Percentiles rank a stretch among this genome's conserved stretches.
These are phyloP conservation scores for Hirundo rustica DNA, from an alignment of 2,797 vertebrate genomes.

Conservation along the genomic window DNA sequence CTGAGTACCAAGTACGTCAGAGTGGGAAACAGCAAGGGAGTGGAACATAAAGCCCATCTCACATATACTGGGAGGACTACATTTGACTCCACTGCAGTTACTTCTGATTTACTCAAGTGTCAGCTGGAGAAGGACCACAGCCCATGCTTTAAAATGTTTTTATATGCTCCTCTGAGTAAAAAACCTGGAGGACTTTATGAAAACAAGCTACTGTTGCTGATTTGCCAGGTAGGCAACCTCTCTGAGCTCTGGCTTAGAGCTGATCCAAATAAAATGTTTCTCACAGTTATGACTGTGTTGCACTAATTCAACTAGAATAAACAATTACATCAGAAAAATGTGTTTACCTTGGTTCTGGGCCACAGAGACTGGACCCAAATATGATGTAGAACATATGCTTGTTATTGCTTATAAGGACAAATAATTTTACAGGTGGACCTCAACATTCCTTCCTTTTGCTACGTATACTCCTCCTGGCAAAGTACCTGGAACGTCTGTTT, in stretches of 20 bases:
- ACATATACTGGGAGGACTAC: not conserved
- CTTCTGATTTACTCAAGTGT: slow-evolving; percentile 47
- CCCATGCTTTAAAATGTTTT: slow-evolving; percentile 61
- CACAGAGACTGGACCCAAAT: slow-evolving; percentile 72
- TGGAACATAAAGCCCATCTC: not conserved
- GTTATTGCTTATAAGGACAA: slow-evolving; percentile 73
- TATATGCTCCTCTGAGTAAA: slow-evolving; percentile 51
- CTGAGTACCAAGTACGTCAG: not conserved
- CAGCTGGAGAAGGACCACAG: slow-evolving; percentile 52
- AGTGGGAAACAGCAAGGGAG: not conserved
- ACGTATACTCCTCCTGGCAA: slow-evolving; percentile 60
- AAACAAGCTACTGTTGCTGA: slow-evolving; percentile 67
- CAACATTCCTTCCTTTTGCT: slow-evolving; percentile 47
- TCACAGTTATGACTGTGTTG: slow-evolving; percentile 71
- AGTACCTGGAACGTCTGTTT: slow-evolving; percentile 42
- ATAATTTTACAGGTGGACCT: slow-evolving; percentile 79
- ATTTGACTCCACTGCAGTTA: not conserved
- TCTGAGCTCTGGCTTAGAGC: slow-evolving; percentile 59
- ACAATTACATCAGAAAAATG: slow-evolving; percentile 81
- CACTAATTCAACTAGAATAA: slow-evolving; percentile 75
- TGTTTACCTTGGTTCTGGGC: slow-evolving; percentile 81
- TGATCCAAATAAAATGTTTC: slow-evolving; percentile 76
- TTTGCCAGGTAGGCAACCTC: slow-evolving; percentile 63
- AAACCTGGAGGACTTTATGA: slow-evolving; percentile 55
- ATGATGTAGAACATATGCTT: slow-evolving; percentile 79